Evolutionary conservation across 2,888 invertebrate species (phyloP).

Genomic region (Cerastoderma edule): DNA sequence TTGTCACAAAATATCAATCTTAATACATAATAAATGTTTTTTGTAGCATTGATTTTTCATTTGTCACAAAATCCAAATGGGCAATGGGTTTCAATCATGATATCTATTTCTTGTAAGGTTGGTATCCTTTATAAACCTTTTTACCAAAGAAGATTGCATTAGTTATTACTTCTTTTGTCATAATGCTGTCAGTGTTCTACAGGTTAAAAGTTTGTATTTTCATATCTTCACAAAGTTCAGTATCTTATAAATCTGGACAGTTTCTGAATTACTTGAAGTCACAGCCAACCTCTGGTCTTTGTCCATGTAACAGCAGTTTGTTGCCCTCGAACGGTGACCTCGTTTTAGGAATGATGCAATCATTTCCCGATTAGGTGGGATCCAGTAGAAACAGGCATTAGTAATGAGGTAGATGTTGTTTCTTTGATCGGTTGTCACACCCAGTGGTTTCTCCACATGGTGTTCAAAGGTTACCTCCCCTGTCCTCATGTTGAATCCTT

Average conservation of each 20-base stretch:
- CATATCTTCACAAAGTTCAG: conserved; percentile 7
- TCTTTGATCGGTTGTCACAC: conserved; percentile 36
- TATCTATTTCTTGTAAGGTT: too few species aligned
- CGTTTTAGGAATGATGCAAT: conserved; percentile 38
- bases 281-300: conserved; percentile 39
- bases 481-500: conserved; percentile 42
- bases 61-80: too few species aligned
- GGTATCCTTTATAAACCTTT: too few species aligned
- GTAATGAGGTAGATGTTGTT: conserved; percentile 48
- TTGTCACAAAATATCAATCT: too few species aligned
- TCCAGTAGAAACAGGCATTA: conserved; percentile 49
- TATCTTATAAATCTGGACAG: conserved; percentile 42
- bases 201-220: too few species aligned
- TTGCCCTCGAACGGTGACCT: conserved; percentile 50
- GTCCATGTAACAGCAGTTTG: conserved; percentile 48
- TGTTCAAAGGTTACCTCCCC: conserved; percentile 37
- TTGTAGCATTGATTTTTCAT: too few species aligned
- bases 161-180: too few species aligned
- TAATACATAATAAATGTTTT: too few species aligned
- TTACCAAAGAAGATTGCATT: too few species aligned
- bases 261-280: conserved; percentile 50
- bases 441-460: conserved; percentile 36
- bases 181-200: too few species aligned
- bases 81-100: too few species aligned
- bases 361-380: conserved; percentile 38